These are phyloP conservation scores for Eurytoma californica DNA, from an alignment of 2,888 invertebrate genomes.

Conservation along the genomic window DNA sequence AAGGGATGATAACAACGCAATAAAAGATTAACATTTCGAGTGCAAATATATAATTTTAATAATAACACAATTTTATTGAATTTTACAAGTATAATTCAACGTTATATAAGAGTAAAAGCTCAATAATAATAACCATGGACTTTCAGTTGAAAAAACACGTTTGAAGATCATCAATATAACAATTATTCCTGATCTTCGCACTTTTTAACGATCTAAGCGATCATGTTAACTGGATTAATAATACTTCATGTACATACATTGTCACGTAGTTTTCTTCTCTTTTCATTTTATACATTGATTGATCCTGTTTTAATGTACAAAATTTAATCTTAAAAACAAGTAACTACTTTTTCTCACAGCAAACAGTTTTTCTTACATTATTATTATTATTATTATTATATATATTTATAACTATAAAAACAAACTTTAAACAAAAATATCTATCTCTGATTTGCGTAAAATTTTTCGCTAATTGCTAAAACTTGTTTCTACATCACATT, in stretches of 20 bases:
- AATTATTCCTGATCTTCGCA: conserved; percentile 6
- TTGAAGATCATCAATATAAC: conserved; percentile 7
- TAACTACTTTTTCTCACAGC: conserved; percentile 52
- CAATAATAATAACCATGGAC: conserved; percentile 23
- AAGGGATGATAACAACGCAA: too few relatives aligned
- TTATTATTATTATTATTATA: conserved; percentile 4
- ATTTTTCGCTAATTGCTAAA: conserved; percentile 19
- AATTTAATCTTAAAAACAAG: conserved; percentile 51
- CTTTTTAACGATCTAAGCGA: background rate
- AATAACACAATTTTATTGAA: conserved; percentile 44
- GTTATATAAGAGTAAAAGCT: conserved; percentile 35
- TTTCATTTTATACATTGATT: conserved; percentile 40
- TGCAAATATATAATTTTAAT: conserved; percentile 53
- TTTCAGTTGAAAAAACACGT: conserved; percentile 10
- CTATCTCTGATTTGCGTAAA: conserved; percentile 25
- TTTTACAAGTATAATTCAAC: conserved; percentile 37
- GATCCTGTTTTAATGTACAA: conserved; percentile 40
- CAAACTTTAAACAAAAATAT: conserved; percentile 49
- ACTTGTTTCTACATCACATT: background rate
- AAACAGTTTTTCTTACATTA: conserved; percentile 47
- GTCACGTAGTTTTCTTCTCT: background rate
- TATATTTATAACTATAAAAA: conserved; percentile 36
- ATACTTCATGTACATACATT: conserved; percentile 48
- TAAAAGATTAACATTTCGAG: background rate
- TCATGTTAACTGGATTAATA: conserved; percentile 24